A percentile compares a stretch with the other conserved stretches of the same genome.
Evolutionary conservation across 2,888 invertebrate genomes (phyloP).

Genomic region (Platynereis dumerilii): DNA sequence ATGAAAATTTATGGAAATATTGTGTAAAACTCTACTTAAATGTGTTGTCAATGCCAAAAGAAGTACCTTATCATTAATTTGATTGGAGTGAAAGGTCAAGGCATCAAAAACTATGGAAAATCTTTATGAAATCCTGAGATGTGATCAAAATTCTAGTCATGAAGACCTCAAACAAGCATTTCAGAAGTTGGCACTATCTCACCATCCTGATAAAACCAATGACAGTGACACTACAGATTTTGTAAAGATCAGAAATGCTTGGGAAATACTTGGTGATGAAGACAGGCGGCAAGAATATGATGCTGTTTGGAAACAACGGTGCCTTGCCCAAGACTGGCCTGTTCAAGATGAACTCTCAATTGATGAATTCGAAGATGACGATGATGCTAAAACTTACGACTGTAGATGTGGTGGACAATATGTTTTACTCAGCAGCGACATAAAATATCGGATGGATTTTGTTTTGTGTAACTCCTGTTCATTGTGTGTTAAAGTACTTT

Average conservation of each 20-base stretch:
- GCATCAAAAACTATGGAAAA: no score
- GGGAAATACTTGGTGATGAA: background rate
- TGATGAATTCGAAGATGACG: background rate
- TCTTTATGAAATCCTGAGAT: background rate
- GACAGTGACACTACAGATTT: background rate
- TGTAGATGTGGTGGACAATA: constrained; percentile 10
- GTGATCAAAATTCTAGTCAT: background rate
- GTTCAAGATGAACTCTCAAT: constrained; percentile 6
- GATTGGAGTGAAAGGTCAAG: no score
- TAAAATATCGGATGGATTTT: background rate
- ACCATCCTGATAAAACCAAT: background rate
- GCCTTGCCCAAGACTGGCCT: constrained; percentile 4
- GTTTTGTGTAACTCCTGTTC: background rate
- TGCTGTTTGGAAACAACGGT: background rate
- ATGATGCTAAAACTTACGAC: background rate
- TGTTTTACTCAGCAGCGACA: background rate
- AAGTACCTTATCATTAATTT: no score
- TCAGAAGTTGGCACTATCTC: background rate
- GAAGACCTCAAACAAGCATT: background rate
- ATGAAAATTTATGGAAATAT: no score
- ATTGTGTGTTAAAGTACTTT: background rate
- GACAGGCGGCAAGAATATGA: background rate
- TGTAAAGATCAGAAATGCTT: background rate
- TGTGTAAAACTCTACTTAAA: no score
- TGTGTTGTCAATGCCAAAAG: no score